Evolutionary conservation across 2,888 invertebrate genomes (phyloP).

Genomic region (Chrysotoxum bicinctum): DNA sequence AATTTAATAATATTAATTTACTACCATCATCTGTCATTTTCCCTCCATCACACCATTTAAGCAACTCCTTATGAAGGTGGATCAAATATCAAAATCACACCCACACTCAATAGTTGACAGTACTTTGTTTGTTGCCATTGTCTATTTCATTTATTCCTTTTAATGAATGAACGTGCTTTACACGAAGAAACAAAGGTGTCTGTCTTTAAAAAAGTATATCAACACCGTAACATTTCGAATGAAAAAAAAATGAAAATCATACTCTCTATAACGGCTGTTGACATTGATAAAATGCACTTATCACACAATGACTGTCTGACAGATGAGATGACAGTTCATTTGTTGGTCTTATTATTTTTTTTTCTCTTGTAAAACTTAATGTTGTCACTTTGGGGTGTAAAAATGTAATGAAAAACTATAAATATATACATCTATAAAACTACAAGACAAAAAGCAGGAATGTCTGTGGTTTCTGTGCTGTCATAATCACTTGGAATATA

Average conservation of each 20-base stretch:
- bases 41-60: not conserved
- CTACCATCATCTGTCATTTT: conserved; percentile 3
- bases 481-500: not conserved
- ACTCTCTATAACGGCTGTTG: conserved; percentile 11
- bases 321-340: conserved; percentile 14
- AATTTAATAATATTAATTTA: not conserved
- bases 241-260: not conserved
- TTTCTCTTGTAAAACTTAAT: conserved; percentile 17
- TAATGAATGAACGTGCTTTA: conserved; percentile 8
- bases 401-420: conserved; percentile 12
- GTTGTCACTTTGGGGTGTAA: conserved; percentile 25
- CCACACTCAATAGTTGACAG: not conserved
- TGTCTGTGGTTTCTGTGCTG: conserved; percentile 9
- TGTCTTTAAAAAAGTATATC: not conserved
- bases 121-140: not conserved
- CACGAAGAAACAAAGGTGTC: not conserved
- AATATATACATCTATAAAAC: not conserved
- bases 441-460: not conserved
- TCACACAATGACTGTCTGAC: conserved; percentile 25
- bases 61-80: not conserved
- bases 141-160: not conserved
- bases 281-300: conserved; percentile 50
- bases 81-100: conserved; percentile 4
- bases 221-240: not conserved
- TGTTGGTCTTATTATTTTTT: not conserved